phyloP scores from a whole-genome alignment of 2,113 vertebrate genomes.

The Mesembrinibis cayennensis region DNA sequence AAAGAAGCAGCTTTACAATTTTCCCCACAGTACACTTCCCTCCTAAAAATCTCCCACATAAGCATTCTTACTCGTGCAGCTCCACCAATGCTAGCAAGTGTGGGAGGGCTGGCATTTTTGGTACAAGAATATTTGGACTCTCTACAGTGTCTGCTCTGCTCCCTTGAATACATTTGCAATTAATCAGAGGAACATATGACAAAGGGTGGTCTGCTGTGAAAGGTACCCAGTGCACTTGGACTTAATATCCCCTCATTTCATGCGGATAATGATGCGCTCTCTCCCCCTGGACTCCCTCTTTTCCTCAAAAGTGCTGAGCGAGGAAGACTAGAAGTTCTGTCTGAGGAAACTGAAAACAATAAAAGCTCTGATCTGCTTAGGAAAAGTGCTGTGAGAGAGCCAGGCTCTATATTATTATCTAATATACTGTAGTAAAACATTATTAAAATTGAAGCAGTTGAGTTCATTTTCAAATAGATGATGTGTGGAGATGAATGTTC shows the following conservation, averaged over 20 bases:
- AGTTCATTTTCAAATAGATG: not conserved
- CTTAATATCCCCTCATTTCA: not conserved
- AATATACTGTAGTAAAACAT: not conserved
- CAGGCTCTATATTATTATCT: not conserved
- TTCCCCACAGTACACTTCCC: not conserved
- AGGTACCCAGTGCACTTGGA: not conserved
- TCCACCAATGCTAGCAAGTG: not conserved
- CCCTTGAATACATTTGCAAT: conserved; percentile 27
- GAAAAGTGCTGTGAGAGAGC: not conserved
- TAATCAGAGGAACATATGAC: not conserved
- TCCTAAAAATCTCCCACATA: conserved; percentile 5
- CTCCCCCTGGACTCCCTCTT: not conserved
- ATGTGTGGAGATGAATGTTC: not conserved
- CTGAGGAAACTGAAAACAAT: not conserved
- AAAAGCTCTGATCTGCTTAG: not conserved
- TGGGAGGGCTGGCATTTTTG: conserved; percentile 24
- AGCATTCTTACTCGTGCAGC: conserved; percentile 10
- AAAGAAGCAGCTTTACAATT: not conserved
- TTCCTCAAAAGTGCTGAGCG: not conserved
- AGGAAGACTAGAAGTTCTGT: not conserved
- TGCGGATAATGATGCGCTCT: not conserved
- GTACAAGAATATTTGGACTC: not conserved
- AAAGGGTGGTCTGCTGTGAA: not conserved
- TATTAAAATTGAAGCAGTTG: not conserved
- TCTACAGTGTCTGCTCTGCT: not conserved